Evolutionary conservation across 2,888 invertebrate species (phyloP).

Genomic region (Mythimna pallens): DNA sequence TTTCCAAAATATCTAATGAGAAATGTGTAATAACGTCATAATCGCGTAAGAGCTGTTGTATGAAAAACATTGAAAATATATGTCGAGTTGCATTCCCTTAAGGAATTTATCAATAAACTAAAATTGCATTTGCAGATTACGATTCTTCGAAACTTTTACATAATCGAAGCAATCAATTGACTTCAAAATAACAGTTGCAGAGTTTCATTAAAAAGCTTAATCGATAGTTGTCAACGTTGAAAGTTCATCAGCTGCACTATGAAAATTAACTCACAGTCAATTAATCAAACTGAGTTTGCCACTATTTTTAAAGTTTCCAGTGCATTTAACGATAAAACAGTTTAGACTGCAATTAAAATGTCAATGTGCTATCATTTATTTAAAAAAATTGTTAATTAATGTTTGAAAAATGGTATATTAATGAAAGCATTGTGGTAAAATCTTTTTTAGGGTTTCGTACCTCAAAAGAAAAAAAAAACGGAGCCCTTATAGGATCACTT

Average conservation of each 20-base stretch:
- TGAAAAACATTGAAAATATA: too few relatives aligned
- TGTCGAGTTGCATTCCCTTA: too few relatives aligned
- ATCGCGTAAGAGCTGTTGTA: too few relatives aligned
- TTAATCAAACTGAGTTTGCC: slow-evolving; percentile 14
- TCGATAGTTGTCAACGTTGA: slow-evolving; percentile 10
- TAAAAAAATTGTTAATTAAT: not conserved
- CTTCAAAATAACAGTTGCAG: not conserved
- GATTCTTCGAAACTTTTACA: not conserved
- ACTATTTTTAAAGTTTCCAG: not conserved
- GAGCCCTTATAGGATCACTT: too few relatives aligned
- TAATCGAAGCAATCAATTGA: not conserved
- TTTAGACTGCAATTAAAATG: not conserved
- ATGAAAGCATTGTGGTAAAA: not conserved
- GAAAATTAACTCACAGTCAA: not conserved
- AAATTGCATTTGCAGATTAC: not conserved
- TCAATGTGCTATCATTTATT: too few relatives aligned
- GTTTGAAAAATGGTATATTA: not conserved
- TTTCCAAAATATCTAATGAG: too few relatives aligned
- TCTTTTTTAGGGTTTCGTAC: too few relatives aligned
- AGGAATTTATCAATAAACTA: too few relatives aligned
- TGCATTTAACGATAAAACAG: not conserved
- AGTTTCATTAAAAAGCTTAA: slow-evolving; percentile 8
- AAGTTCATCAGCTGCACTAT: slow-evolving; percentile 5
- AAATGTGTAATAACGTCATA: too few relatives aligned
- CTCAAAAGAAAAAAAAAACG: too few relatives aligned